Percentiles rank a stretch among this genome's conserved stretches.
Evolutionary conservation across 2,888 invertebrate species (phyloP).

Genomic region (Plutella xylostella): DNA sequence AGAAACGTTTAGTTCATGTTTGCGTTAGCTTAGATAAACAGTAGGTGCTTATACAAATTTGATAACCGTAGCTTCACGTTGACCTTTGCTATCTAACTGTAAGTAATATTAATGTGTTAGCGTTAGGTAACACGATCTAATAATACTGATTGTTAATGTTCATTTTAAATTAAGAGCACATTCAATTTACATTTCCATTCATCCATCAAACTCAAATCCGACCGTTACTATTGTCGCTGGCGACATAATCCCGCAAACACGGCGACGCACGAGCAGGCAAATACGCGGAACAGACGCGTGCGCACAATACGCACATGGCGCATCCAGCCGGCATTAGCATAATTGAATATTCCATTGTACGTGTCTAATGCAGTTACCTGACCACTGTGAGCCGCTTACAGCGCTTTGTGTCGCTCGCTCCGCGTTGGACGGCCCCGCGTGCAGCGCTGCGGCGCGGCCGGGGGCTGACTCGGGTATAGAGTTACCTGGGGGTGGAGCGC

Average conservation of each 20-base stretch:
- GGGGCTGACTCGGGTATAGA: too few species aligned
- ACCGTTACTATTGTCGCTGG: constrained; percentile 28
- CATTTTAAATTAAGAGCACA: too few species aligned
- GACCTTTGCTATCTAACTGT: too few species aligned
- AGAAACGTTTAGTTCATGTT: too few species aligned
- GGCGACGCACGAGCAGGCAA: constrained; percentile 24
- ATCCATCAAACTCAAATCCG: too few species aligned
- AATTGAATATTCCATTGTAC: constrained; percentile 58
- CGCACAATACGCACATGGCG: constrained; percentile 44
- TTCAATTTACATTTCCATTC: too few species aligned
- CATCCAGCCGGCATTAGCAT: constrained; percentile 39
- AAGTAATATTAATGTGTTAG: too few species aligned
- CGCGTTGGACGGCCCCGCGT: neutral
- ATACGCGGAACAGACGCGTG: constrained; percentile 37
- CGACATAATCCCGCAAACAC: constrained; percentile 33
- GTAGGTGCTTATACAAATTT: too few species aligned
- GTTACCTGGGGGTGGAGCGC: constrained; percentile 53
- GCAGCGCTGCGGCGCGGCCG: constrained; percentile 26
- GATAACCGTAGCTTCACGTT: too few species aligned
- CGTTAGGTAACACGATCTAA: too few species aligned
- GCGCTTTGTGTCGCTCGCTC: neutral
- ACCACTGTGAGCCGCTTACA: constrained; percentile 12
- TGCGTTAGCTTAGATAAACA: too few species aligned
- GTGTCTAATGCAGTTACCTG: constrained; percentile 53
- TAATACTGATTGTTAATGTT: too few species aligned